phyloP scores from a whole-genome alignment of 2,113 vertebrate species.

The Monopterus albus region DNA sequence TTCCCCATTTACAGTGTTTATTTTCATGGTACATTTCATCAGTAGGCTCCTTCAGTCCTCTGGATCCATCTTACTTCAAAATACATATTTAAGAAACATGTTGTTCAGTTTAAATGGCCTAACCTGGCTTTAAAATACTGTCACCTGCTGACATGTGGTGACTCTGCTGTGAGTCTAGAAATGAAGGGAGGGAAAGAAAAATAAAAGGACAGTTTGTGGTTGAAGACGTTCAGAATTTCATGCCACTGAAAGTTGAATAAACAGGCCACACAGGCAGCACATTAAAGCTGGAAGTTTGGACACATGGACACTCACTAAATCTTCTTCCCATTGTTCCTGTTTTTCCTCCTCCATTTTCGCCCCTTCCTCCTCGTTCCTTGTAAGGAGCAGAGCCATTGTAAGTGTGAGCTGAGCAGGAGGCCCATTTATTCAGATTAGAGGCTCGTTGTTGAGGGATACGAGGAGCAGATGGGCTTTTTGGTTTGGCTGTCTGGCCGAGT shows the following conservation, averaged over 20 bases:
- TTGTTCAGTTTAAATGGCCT: no score
- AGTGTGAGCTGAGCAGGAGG: conserved; percentile 43
- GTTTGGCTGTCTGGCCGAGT: conserved; percentile 52
- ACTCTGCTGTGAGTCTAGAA: not conserved
- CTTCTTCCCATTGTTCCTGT: not conserved
- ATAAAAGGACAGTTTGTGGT: not conserved
- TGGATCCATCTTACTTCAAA: not conserved
- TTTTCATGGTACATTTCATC: not conserved
- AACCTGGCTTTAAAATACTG: not conserved
- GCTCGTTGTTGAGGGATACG: conserved; percentile 64
- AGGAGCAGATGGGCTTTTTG: conserved; percentile 76
- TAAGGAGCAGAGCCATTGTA: conserved; percentile 55
- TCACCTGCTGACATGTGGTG: not conserved
- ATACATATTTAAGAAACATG: no score
- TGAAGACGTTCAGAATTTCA: not conserved
- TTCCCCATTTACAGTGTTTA: not conserved
- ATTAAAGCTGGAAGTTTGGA: not conserved
- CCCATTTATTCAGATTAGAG: conserved; percentile 83
- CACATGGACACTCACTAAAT: not conserved
- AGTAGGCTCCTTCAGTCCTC: not conserved
- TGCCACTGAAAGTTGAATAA: not conserved
- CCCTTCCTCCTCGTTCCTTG: conserved; percentile 4
- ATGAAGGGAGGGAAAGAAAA: no score
- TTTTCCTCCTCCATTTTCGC: conserved; percentile 41
- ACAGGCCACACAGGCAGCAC: not conserved